phyloP scores from a whole-genome alignment of 2,113 vertebrate species.

The Protobothrops flavoviridis region DNA sequence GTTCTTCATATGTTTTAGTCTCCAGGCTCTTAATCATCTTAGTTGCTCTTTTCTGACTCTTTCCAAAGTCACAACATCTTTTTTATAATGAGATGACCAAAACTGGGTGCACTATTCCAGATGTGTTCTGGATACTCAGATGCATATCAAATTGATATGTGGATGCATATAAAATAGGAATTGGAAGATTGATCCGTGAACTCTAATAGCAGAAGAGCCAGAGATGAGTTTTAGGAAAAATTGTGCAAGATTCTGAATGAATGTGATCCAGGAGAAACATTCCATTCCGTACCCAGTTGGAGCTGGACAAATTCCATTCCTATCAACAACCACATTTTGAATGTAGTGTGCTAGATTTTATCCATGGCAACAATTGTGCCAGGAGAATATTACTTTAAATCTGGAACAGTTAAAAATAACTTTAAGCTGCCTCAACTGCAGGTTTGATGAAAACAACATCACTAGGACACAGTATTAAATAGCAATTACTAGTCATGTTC shows the following conservation, averaged over 20 bases:
- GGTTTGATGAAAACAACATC: not conserved
- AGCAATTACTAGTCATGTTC: not conserved
- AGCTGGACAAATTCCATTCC: not conserved
- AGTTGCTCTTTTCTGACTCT: not conserved
- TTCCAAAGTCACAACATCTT: not conserved
- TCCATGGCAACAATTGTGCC: not conserved
- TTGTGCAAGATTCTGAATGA: not conserved
- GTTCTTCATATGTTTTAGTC: not conserved
- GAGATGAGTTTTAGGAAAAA: not conserved
- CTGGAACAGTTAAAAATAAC: not conserved
- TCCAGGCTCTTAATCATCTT: not conserved
- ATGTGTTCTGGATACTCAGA: not conserved
- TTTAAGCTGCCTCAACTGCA: not conserved
- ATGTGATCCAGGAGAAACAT: not conserved
- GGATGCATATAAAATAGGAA: not conserved
- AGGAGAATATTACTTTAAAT: not conserved
- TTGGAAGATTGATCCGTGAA: not conserved
- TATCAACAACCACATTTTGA: not conserved
- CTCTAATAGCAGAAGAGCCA: not conserved
- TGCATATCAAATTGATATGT: not conserved
- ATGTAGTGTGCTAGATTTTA: not conserved
- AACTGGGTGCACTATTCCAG: not conserved
- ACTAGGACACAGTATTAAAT: not conserved
- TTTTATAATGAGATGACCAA: not conserved
- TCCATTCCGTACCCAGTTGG: not conserved